Base-by-base conservation (phyloP, 2,888 invertebrate genomes). In the Camptogramma bilineatum region DNA sequence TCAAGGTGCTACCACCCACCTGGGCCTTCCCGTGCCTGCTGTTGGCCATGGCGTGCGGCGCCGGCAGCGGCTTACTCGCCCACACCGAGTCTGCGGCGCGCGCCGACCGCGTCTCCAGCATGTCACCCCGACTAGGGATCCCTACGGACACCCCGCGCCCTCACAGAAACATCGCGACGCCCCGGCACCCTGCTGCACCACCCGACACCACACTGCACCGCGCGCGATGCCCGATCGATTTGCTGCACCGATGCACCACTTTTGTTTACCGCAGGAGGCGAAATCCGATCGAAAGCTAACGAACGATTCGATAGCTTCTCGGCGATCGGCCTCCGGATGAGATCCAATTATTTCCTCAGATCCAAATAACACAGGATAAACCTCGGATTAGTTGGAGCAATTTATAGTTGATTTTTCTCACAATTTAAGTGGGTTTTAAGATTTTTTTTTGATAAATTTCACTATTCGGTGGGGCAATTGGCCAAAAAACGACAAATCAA, bases 81-180 rank as follows among this genome's bases (percentile, higher is more conserved):
- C 94, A 94, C 90, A 94, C 94, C 94, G 94, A 91, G 93, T 95
- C 95, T 93, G 95, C 95, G 94, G 95, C 95, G 90, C 96, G 95
- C 90, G 94, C 94, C 84, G 96, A 96, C 94, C 96, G 94, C 94
- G 95, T 95, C 91, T 95, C 95, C 94, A 95, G 94, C 95, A 95
- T 95, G 94, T 94, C 95, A 94, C 93, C 91, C 82, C 83, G 77
- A 78, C 76, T 74, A 77, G 79, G 76, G 74, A 75, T 73, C 79
- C 76, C 75, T 69, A 75, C 73, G 75, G 80, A 77, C 82, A 82
- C 79, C 81, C 67, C 65, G 56, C 50, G 76, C 79, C 76, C 86
- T 84, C 91, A 91, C 91, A 73, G 72, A 70, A 73, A 69, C 72
- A 71, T 70, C 64, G 52, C 62, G 46, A 51, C 66, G 9, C 62